Conservation (phyloP, 92 coral and sea anemone genomes). For the Actinostola sp. region DNA sequence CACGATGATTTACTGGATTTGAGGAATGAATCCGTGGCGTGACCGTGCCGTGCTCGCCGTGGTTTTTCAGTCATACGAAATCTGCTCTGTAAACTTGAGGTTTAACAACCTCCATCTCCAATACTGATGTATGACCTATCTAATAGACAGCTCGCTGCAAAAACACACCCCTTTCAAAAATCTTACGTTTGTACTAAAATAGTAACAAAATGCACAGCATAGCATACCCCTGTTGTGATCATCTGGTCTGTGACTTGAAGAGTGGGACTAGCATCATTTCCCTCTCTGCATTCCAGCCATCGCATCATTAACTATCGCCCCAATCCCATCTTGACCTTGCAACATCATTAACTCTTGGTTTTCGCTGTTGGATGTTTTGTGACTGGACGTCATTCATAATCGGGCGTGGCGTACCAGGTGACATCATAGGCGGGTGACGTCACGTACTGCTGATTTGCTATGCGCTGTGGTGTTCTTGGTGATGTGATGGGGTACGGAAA, state of each 20-base stretch:
- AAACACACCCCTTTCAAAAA: background rate
- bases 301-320: slow-evolving; percentile 41
- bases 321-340: slow-evolving; percentile 67
- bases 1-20: too few species aligned
- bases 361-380: slow-evolving; percentile 65
- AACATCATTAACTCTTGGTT: slow-evolving; percentile 73
- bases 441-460: slow-evolving; percentile 73
- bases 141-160: background rate
- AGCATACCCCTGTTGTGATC: slow-evolving; percentile 73
- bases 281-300: slow-evolving; percentile 31
- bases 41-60: too few species aligned
- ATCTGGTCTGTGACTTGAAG: slow-evolving; percentile 31
- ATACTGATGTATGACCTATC: background rate
- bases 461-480: slow-evolving; percentile 89
- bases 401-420: slow-evolving; percentile 66
- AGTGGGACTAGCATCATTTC: slow-evolving; percentile 34
- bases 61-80: too few species aligned
- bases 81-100: too few species aligned
- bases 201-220: too few species aligned
- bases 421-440: slow-evolving; percentile 89
- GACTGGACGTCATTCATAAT: slow-evolving; percentile 62
- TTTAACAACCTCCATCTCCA: too few species aligned
- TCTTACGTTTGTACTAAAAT: background rate
- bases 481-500: slow-evolving; percentile 91
- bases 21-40: too few species aligned